These are phyloP conservation scores for Tenthredo livida DNA, from an alignment of 2,888 invertebrate genomes.

Conservation along the genomic window DNA sequence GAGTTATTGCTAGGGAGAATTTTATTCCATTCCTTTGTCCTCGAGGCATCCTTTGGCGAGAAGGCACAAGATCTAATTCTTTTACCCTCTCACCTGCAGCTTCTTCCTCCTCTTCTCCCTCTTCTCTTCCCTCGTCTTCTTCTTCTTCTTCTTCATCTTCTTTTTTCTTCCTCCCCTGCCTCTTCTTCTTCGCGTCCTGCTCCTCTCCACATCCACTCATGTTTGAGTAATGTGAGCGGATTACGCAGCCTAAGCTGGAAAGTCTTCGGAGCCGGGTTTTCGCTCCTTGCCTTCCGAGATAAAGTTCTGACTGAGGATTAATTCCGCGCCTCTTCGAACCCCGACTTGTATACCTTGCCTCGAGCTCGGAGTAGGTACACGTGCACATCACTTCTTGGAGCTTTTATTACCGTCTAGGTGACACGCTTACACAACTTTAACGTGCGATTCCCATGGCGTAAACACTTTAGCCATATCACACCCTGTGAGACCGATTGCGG, in stretches of 20 bases:
- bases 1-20: constrained; percentile 19
- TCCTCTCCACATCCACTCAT: constrained; percentile 60
- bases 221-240: constrained; percentile 66
- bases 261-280: constrained; percentile 61
- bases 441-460: constrained; percentile 1
- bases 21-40: constrained; percentile 36
- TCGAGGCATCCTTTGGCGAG: neutral
- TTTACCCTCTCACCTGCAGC: constrained; percentile 4
- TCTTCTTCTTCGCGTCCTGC: neutral
- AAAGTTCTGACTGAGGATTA: constrained; percentile 62
- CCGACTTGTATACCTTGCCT: constrained; percentile 10
- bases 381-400: neutral
- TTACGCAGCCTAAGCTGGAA: constrained; percentile 65
- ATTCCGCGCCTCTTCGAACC: constrained; percentile 51
- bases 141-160: neutral
- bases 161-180: neutral
- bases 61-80: constrained; percentile 26
- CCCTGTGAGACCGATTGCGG: neutral
- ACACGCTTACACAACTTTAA: constrained; percentile 2
- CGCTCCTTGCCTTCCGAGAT: constrained; percentile 60
- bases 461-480: neutral
- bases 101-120: neutral
- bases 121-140: neutral
- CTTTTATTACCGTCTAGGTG: neutral
- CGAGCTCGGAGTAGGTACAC: neutral